phyloP scores from a whole-genome alignment of 2,113 vertebrate genomes.

The Morone saxatilis region DNA sequence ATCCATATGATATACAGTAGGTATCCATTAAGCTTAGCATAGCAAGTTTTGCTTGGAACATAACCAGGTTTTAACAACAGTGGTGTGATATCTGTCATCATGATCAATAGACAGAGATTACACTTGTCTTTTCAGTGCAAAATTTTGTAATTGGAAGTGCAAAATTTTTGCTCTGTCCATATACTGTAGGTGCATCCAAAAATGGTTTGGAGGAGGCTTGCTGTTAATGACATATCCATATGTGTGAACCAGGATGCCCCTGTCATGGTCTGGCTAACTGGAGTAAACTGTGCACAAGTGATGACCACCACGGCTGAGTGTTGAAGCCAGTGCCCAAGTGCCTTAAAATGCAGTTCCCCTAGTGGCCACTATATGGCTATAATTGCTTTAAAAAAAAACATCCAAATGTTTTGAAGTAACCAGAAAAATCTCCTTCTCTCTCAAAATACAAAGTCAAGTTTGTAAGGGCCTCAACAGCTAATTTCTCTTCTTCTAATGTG shows the following conservation, averaged over 20 bases:
- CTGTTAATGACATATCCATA: not conserved
- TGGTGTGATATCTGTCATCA: conserved; percentile 2
- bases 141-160: not conserved
- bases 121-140: conserved; percentile 72
- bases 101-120: conserved; percentile 40
- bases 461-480: not conserved
- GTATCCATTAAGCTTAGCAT: conserved; percentile 12
- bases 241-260: not conserved
- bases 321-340: conserved; percentile 56
- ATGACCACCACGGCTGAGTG: conserved; percentile 25
- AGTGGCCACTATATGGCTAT: conserved; percentile 4
- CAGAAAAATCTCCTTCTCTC: conserved; percentile 1
- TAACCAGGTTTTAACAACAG: conserved; percentile 16
- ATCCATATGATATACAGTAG: not conserved
- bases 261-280: not conserved
- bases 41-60: conserved; percentile 11
- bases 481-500: conserved; percentile 1
- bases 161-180: not conserved
- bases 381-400: conserved; percentile 5
- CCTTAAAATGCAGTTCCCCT: conserved; percentile 63
- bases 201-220: not conserved
- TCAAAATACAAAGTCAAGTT: not conserved
- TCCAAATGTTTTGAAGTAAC: not conserved
- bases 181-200: not conserved
- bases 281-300: conserved; percentile 18